Conservation (phyloP, 2,113 vertebrate genomes). For the Dryoscopus gambensis region DNA sequence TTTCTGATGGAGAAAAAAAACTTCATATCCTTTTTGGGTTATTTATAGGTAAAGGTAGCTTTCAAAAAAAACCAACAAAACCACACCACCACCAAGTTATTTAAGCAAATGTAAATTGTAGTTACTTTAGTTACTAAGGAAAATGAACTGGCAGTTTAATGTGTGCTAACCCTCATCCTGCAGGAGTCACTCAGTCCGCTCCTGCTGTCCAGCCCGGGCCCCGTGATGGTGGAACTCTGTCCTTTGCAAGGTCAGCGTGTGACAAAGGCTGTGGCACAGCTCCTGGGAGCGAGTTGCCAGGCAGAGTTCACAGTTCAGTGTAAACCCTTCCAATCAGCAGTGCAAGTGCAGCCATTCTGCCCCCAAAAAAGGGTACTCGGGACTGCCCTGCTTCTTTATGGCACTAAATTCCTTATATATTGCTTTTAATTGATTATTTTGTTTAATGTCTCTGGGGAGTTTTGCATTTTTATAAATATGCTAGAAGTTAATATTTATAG, state of each 20-base stretch:
- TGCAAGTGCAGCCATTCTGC: background rate
- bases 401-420: background rate
- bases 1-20: background rate
- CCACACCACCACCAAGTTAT: background rate
- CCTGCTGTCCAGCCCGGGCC: background rate
- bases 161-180: background rate
- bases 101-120: background rate
- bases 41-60: background rate
- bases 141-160: background rate
- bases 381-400: background rate
- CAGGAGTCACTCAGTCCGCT: background rate
- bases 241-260: too few species aligned
- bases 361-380: background rate
- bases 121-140: background rate
- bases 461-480: background rate
- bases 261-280: background rate
- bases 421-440: background rate
- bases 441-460: background rate
- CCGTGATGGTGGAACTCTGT: background rate
- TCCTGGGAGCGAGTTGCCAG: accelerated
- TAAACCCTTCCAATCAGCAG: background rate
- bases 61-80: background rate
- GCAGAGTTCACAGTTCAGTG: too few species aligned
- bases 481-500: background rate
- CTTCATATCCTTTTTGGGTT: background rate